These are phyloP conservation scores for Lamellibrachia columna DNA, from an alignment of 2,888 invertebrate genomes.

Conservation along the genomic window DNA sequence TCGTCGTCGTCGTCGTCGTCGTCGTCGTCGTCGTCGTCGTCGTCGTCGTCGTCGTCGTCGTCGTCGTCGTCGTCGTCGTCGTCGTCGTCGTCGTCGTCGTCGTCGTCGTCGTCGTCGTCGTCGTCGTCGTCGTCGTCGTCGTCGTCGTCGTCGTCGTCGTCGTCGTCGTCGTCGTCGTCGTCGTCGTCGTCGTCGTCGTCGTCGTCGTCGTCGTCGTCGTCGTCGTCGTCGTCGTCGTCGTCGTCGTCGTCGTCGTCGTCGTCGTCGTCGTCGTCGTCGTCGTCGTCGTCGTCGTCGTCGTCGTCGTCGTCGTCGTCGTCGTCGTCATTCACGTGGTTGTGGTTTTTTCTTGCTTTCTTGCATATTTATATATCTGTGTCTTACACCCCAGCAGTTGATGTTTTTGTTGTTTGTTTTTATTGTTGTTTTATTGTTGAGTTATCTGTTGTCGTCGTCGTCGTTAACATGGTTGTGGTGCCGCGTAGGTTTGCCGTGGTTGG, in stretches of 20 bases:
- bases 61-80: neutral
- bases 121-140: neutral
- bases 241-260: neutral
- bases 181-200: neutral
- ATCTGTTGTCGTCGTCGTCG: neutral
- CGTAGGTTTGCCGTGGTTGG: neutral
- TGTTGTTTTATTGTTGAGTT: too few relatives aligned
- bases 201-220: neutral
- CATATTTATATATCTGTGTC: too few relatives aligned
- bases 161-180: neutral
- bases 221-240: neutral
- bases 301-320: neutral
- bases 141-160: neutral
- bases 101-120: neutral
- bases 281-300: neutral
- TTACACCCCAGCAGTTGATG: too few relatives aligned
- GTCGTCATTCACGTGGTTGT: neutral
- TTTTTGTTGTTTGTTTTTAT: too few relatives aligned
- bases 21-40: neutral
- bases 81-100: neutral
- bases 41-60: too few relatives aligned
- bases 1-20: neutral
- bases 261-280: neutral
- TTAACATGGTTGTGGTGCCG: neutral
- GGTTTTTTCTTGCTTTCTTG: neutral